Evolutionary conservation across 2,113 vertebrate species (phyloP).

Genomic region (Oplegnathus fasciatus): DNA sequence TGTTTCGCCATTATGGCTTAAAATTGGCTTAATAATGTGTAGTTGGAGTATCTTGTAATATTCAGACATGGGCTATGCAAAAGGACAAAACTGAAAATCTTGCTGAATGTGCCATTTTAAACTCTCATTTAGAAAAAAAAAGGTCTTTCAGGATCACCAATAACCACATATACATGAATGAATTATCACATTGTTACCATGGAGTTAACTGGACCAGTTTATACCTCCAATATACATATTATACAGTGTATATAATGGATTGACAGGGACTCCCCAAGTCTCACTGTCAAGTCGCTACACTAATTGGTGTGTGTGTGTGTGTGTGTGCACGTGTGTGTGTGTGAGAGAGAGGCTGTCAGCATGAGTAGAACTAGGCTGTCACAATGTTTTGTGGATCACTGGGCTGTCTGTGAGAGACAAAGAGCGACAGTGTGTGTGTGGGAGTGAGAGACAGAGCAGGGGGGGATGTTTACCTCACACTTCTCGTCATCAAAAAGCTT

Average conservation of each 20-base stretch:
- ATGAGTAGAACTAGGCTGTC: conserved; percentile 57
- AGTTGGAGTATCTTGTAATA: not conserved
- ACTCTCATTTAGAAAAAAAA: no score
- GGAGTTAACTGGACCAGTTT: not conserved
- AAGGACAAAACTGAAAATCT: not conserved
- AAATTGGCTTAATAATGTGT: not conserved
- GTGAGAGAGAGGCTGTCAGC: conserved; percentile 31
- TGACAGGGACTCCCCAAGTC: conserved; percentile 28
- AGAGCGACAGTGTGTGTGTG: conserved; percentile 35
- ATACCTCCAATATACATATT: not conserved
- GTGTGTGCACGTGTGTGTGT: not conserved
- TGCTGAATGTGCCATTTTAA: not conserved
- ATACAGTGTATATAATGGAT: not conserved
- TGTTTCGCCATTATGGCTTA: no score
- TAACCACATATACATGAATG: not conserved
- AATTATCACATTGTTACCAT: not conserved
- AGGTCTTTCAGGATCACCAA: not conserved
- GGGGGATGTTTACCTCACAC: conserved; percentile 61
- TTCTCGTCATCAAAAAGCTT: conserved; percentile 37
- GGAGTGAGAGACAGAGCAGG: conserved; percentile 37
- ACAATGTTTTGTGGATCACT: conserved; percentile 70
- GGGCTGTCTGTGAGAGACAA: conserved; percentile 56
- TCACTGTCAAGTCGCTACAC: conserved; percentile 5
- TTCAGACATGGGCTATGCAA: not conserved
- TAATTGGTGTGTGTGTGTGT: conserved; percentile 40